A percentile compares a stretch with the other conserved stretches of the same genome.
Evolutionary conservation across 2,888 invertebrate species (phyloP).

Genomic region (Drosophila silvestris): DNA sequence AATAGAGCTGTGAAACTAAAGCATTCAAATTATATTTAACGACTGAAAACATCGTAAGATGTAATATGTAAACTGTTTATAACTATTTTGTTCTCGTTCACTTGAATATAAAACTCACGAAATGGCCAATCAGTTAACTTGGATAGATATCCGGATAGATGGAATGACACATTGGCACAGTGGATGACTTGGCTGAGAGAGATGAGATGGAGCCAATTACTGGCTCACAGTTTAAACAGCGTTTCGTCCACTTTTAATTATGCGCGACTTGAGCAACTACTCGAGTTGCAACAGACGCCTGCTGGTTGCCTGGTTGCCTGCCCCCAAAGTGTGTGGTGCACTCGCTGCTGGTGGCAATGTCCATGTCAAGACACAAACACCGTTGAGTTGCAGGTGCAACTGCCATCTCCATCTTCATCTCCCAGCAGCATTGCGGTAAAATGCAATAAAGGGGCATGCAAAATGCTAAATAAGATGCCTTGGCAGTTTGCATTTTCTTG

Average conservation of each 20-base stretch:
- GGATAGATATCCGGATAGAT: not conserved
- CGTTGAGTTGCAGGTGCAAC: conserved; percentile 69
- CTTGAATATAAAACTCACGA: not conserved
- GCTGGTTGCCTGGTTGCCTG: not conserved
- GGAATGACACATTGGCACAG: conserved; percentile 28
- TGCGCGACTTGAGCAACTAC: conserved; percentile 56
- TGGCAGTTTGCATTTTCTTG: conserved; percentile 42
- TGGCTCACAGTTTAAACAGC: conserved; percentile 37
- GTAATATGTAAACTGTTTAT: not conserved
- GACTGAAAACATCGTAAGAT: not conserved
- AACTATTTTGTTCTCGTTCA: not conserved
- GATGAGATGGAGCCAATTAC: conserved; percentile 54
- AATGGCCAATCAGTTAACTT: not conserved
- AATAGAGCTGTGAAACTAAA: not conserved
- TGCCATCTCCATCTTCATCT: conserved; percentile 7
- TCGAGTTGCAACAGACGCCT: conserved; percentile 41
- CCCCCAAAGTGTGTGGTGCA: conserved; percentile 14
- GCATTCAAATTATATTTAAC: not conserved
- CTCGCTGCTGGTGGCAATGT: conserved; percentile 61
- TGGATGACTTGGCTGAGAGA: conserved; percentile 9
- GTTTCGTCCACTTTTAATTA: conserved; percentile 68
- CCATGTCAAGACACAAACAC: conserved; percentile 62
- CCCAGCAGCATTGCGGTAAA: conserved; percentile 69
- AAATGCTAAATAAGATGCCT: conserved; percentile 58
- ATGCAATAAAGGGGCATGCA: conserved; percentile 62